Conservation (phyloP, 35 echinoderm and acorn worm genomes). For the Ophioderma brevispina region DNA sequence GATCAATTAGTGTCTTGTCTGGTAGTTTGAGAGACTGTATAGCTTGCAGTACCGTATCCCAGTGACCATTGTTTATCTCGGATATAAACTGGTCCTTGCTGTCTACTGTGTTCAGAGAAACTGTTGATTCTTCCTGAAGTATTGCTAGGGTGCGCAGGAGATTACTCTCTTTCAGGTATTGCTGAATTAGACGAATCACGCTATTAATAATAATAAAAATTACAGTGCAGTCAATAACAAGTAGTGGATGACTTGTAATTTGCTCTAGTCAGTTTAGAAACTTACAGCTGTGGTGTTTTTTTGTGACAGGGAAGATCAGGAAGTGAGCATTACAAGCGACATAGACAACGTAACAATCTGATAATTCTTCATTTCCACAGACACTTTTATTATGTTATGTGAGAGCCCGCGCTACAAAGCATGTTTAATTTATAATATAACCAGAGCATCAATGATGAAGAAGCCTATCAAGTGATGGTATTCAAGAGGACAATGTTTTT, state of each 20-base stretch:
- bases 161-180: slow-evolving; percentile 93
- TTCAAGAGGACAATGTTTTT: too few relatives aligned
- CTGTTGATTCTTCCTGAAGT: slow-evolving; percentile 88
- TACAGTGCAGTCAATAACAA: too few relatives aligned
- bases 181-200: slow-evolving; percentile 95
- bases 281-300: neutral
- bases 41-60: slow-evolving; percentile 95
- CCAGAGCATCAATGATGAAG: too few relatives aligned
- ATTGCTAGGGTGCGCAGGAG: slow-evolving; percentile 66
- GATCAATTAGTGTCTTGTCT: slow-evolving; percentile 95
- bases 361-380: too few relatives aligned
- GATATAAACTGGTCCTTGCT: slow-evolving; percentile 96
- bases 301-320: neutral
- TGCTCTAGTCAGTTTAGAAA: too few relatives aligned
- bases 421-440: too few relatives aligned
- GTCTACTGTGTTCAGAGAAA: slow-evolving; percentile 96
- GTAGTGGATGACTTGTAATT: too few relatives aligned
- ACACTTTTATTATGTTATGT: too few relatives aligned
- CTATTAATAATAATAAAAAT: slow-evolving; percentile 59
- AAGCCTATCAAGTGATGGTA: too few relatives aligned
- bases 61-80: slow-evolving; percentile 98
- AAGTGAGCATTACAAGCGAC: too few relatives aligned
- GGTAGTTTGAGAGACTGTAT: slow-evolving; percentile 98
- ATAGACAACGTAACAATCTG: too few relatives aligned
- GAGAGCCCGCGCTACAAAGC: too few relatives aligned